Base-by-base conservation (phyloP, 2,888 invertebrate genomes). In the Sycophila texana region DNA sequence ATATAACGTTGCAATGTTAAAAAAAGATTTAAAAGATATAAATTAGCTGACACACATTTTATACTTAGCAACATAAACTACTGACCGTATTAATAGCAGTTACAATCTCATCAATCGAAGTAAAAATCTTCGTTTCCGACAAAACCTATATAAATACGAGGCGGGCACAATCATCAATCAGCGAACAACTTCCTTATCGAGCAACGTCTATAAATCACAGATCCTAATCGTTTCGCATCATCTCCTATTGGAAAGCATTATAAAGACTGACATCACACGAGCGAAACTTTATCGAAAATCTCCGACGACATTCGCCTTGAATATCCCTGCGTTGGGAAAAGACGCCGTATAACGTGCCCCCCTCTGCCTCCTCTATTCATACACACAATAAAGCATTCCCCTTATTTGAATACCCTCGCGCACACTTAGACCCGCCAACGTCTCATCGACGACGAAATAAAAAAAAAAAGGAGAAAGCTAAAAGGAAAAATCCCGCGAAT, bases 201-300 rank as follows among this genome's bases (percentile, higher is more conserved):
- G 18, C 10, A 5, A 7, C 14, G 57, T 26, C 65, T 57, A 70
- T 76, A 76, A 76, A 71, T 76, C 76, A 76, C 63, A 57, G 70
- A 63, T 63, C 53, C 55, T 55, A 76, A 76, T 68, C 76, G 47
- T 20, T 30, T 22, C 47, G 77, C 22, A 70, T 72, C 73, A 61
- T 60, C 76, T 67, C 47, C 20, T 12, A 12, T 5, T 26, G 1
- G 7, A 18, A 47, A 30, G 53, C 55, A 74, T 65, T 65, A 65
- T 65, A 63, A 63, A 61, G 20, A 47, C 49, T 55, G 53, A 71
- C 47, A 55, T 61, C 49, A 55, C 67, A 30, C 60, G 73, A 66
- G 55, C 30, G 53, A 73, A 66, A 63, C 51, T 53, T 77, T 72
- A 77, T 77, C 72, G 58, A 53, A 77, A 73, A 77, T 77, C 77